Conservation (phyloP, 2,113 vertebrate species). For the Machaerirhynchus nigripectus region DNA sequence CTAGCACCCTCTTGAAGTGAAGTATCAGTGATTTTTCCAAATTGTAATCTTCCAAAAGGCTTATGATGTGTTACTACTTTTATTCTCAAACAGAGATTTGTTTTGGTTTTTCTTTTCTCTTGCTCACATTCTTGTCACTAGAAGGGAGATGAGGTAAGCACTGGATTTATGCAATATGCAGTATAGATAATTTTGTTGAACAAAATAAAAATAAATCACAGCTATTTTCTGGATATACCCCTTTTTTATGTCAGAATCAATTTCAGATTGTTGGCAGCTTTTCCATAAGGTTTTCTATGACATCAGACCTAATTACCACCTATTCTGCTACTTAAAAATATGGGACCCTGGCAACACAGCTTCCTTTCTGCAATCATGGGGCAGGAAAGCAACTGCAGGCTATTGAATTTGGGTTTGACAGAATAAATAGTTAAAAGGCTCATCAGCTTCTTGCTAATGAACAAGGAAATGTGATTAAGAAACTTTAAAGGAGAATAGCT, state of each 20-base stretch:
- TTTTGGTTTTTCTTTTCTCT: neutral
- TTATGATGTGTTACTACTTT: neutral
- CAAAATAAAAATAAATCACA: neutral
- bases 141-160: neutral
- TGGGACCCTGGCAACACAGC: neutral
- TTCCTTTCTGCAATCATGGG: neutral
- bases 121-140: neutral
- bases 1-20: neutral
- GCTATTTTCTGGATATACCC: neutral
- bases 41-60: neutral
- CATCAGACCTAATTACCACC: constrained; percentile 19
- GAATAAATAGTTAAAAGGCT: constrained; percentile 44
- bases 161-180: neutral
- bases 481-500: constrained; percentile 15
- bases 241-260: neutral
- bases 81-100: neutral
- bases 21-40: neutral
- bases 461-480: constrained; percentile 59
- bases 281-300: neutral
- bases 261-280: neutral
- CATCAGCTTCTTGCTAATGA: constrained; percentile 30
- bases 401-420: constrained; percentile 30
- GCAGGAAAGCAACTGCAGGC: neutral
- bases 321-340: constrained; percentile 30
- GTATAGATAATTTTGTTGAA: neutral